Percentiles rank a stretch among this genome's conserved stretches.
phyloP scores from a whole-genome alignment of 2,797 vertebrate genomes.

The Falco concolor region DNA sequence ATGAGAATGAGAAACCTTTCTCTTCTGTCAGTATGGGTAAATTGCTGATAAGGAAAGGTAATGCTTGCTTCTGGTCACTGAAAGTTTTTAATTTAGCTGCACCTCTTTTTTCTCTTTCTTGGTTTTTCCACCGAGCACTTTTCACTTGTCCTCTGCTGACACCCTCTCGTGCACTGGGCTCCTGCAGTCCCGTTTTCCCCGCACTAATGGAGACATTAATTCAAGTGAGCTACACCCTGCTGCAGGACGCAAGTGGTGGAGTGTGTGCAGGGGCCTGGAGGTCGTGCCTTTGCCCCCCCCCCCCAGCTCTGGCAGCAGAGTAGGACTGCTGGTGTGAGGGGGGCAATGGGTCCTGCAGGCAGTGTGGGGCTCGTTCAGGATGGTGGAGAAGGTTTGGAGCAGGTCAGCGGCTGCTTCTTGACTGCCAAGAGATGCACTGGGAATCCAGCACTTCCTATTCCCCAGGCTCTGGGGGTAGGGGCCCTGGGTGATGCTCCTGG shows the following conservation, averaged over 20 bases:
- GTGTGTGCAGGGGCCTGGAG: fast-evolving
- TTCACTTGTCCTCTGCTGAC: not conserved
- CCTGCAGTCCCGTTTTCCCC: not conserved
- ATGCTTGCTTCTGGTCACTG: not conserved
- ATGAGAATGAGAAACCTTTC: not conserved
- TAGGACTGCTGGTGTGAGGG: not conserved
- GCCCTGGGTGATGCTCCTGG: not conserved
- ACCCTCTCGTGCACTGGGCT: fast-evolving
- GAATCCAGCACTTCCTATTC: not conserved
- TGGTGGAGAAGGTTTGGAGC: not conserved
- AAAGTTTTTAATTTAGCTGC: not conserved
- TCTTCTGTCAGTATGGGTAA: not conserved
- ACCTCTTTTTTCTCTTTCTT: not conserved
- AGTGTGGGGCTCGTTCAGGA: not conserved
- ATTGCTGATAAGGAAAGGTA: not conserved
- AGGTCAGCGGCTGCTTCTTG: not conserved
- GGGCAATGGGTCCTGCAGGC: not conserved
- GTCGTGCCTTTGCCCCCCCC: fast-evolving
- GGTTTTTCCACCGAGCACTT: not conserved
- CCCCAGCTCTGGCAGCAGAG: not conserved
- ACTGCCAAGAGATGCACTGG: not conserved
- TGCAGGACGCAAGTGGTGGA: not conserved
- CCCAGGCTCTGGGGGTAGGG: not conserved
- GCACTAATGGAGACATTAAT: not conserved
- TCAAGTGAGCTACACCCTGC: not conserved